Base-by-base conservation (phyloP, 2,797 vertebrate genomes). In the Coendou prehensilis region DNA sequence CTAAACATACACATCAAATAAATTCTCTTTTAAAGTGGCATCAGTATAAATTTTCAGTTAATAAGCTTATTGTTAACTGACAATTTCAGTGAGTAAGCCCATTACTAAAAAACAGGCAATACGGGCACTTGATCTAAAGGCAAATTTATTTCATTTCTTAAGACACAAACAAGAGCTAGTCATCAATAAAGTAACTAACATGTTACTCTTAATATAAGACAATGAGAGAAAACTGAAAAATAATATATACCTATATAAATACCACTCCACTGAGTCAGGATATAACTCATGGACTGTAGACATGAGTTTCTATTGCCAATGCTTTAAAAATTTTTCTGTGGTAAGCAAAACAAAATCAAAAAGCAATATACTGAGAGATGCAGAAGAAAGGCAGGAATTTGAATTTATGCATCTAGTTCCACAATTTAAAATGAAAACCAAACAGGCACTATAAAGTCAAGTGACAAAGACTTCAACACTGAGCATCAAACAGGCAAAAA, bases 71-170 rank as follows among this genome's bases (percentile, higher is more conserved):
- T 64, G 28, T 64, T 33, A 64, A 94, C 61, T 88, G 54, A 93
- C 67, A 92, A 80, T 57, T 96, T 83, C 94, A 95, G n/a, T 88
- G 79, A 96, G 94, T 57, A 97, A 94, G 75, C 73, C 81, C 28
- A 76, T 80, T 92, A 91, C 73, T 95, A 94, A 87, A 98, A 37
- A 97, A 98, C 80, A 97, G 98, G 96, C 92, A 97, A 94, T 83
- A 94, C 81, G 95, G 97, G 96, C 97, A 97, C 93, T 95, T 91
- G 76, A 97, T 97, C 98, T 97, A 98, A 98, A 98, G 98, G 98
- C 98, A 98, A 98, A 98, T 97, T 64, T 64, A 33, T 33, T 33
- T 64, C 30, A 37, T 18, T 18, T 8, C 30, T n/a, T 37, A 69
- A 69, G 20, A 69, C 33, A 37, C 4, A 6, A n/a, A 18, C 17